Base-by-base conservation (phyloP, 2,113 vertebrate genomes). In the Calyptommatus sinebrachiatus region DNA sequence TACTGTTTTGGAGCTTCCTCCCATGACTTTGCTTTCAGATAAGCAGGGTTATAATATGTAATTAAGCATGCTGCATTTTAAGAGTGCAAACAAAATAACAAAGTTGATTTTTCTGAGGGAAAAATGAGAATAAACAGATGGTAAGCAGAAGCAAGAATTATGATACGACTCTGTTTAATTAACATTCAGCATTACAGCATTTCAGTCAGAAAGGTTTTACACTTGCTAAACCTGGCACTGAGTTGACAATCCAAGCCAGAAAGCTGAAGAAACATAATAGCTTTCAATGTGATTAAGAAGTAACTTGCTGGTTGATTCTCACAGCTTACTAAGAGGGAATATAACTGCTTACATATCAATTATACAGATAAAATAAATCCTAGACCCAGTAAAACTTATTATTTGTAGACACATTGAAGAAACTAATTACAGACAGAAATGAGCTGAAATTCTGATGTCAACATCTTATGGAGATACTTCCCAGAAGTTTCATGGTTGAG, bases 11-110 rank as follows among this genome's bases (percentile, higher is more conserved):
- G 60, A 0, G 8, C 84, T 24, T 89, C 89, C 89, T 81, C 79
- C 86, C 80, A 71, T 88, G 82, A 88, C 89, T 90, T 90, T 85
- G 84, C 62, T 84, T 86, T 87, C 85, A 90, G 88, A 90, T 84
- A 79, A 83, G 82, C 65, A 86, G 72, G 70, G 78, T 83, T 88
- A 86, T 88, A 90, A 89, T 77, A 89, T 74, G 86, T 87, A 89
- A 89, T 87, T 91, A 90, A 90, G 80, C 75, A 78, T 70, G 68
- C 35, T 86, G 73, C 53, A 85, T 88, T 87, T 87, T 80, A 77
- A 73, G 71, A 87, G 88, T 88, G 80, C 71, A 88, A 86, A 90
- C 84, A 77, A 90, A 90, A 75, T 65, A 83, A 73, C 76, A 50
- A 73, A 90, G 77, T 62, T 85, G 71, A 76, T 87, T 78, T 72